Evolutionary conservation across 2,113 vertebrate genomes (phyloP), one percentile per base, ranked within the genome.

Genomic region (Baryphthengus martii): DNA sequence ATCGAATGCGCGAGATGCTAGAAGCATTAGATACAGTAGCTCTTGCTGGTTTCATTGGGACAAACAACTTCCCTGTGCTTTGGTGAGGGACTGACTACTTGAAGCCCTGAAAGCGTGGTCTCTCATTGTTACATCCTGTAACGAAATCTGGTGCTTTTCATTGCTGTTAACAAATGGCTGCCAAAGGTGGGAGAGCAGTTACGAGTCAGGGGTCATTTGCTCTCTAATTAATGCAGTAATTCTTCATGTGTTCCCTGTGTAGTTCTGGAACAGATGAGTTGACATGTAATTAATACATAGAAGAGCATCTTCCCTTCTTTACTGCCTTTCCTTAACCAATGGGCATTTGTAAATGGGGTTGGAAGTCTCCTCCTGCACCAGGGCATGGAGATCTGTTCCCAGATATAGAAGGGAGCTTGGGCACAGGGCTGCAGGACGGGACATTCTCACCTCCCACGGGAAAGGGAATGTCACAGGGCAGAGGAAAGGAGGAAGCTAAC

Each of bases 151-250:
- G 35, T 45, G 63, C 81, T 66, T 40, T 61, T 79, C 70, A 33
- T 24, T 21, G 45, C 61, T 71, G 18, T 20, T 37, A 42, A 37
- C 63, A 45, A 87, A 66, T 0, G 21, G 50, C 80, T 93, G 76
- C 74, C 53, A 40, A 68, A 53, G 58, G 87, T 73, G 61, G 42
- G 65, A 86, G 59, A 31, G n/a, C 26, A 37, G 55, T 11, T 74
- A 53, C 6, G 68, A 89, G 72, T 83, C 53, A 26, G 31, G 82
- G 85, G 90, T 95, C 47, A 42, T 96, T 95, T 88, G 23, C 61
- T 92, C 72, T 67, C 85, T 87, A 90, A 96, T 89, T 93, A 93
- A 81, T 83, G 86, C 79, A 81, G 79, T 86, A 77, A 81, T 78
- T 95, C 75, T 81, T 65, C 56, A 10, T 50, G 61, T 71, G 85